phyloP scores from a whole-genome alignment of 35 echinoderm and acorn worm genomes.

The Ptychodera flava region DNA sequence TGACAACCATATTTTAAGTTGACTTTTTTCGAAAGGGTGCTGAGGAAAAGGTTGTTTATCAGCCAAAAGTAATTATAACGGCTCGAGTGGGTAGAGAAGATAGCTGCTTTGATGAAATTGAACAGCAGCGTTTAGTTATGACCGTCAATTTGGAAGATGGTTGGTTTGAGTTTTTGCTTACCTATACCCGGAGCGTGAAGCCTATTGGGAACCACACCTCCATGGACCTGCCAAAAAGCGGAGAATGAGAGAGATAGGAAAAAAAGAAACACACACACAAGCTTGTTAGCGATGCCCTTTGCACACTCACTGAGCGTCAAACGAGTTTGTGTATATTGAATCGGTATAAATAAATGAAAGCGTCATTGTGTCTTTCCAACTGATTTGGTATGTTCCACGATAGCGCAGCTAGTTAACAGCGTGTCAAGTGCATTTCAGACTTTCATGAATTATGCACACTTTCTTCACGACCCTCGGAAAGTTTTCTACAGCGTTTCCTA shows the following conservation, averaged over 20 bases:
- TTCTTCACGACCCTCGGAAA: background rate
- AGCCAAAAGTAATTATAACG: background rate
- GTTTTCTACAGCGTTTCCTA: background rate
- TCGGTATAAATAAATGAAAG: background rate
- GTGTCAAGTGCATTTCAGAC: background rate
- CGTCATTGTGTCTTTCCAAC: background rate
- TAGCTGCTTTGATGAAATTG: too few species aligned
- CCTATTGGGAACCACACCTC: background rate
- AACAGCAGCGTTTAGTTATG: too few species aligned
- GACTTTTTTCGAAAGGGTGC: background rate
- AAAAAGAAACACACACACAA: background rate
- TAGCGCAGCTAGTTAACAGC: background rate
- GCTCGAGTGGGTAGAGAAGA: background rate
- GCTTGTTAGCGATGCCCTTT: background rate
- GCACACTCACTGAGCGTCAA: too few species aligned
- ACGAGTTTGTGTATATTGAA: background rate
- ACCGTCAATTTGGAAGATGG: background rate
- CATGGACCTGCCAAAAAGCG: background rate
- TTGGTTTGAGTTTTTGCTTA: background rate
- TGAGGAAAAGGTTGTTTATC: background rate
- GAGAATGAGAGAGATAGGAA: background rate
- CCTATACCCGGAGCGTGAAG: background rate
- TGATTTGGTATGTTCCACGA: background rate
- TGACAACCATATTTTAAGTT: background rate
- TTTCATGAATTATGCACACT: background rate